A percentile compares a stretch with the other conserved stretches of the same genome.
Evolutionary conservation across 2,113 vertebrate species (phyloP).

Genomic region (Peromyscus leucopus): DNA sequence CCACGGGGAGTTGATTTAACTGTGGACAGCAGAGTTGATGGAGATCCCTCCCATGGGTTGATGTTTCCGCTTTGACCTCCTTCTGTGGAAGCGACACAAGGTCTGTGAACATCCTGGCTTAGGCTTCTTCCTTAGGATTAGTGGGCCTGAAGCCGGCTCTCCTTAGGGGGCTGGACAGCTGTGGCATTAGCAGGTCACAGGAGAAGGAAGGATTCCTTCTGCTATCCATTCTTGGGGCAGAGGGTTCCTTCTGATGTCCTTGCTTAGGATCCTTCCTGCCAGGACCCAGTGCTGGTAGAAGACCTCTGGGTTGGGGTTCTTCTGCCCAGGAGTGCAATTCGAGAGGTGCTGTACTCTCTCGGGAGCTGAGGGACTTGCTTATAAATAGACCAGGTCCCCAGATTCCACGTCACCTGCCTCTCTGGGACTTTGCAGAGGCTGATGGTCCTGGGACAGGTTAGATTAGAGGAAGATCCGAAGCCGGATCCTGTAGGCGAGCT

Average conservation of each 20-base stretch:
- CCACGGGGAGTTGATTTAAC: background rate
- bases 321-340: background rate
- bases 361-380: conserved; percentile 67
- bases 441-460: conserved; percentile 79
- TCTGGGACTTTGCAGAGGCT: conserved; percentile 77
- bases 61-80: background rate
- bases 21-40: background rate
- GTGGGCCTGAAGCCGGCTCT: background rate
- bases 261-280: background rate
- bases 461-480: conserved; percentile 78
- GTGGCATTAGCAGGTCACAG: background rate
- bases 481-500: conserved; percentile 55
- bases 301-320: background rate
- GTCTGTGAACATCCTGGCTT: background rate
- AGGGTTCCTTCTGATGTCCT: background rate
- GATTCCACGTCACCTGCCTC: conserved; percentile 60
- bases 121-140: background rate
- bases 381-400: conserved; percentile 80
- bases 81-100: background rate
- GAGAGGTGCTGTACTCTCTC: rapidly evolving
- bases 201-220: background rate
- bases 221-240: background rate
- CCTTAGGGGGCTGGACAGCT: background rate
- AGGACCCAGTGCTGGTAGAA: background rate
- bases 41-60: background rate